Percentiles rank a stretch among this genome's conserved stretches.
Conservation (phyloP, 2,888 invertebrate species). For the Ennomos fuscantarius region DNA sequence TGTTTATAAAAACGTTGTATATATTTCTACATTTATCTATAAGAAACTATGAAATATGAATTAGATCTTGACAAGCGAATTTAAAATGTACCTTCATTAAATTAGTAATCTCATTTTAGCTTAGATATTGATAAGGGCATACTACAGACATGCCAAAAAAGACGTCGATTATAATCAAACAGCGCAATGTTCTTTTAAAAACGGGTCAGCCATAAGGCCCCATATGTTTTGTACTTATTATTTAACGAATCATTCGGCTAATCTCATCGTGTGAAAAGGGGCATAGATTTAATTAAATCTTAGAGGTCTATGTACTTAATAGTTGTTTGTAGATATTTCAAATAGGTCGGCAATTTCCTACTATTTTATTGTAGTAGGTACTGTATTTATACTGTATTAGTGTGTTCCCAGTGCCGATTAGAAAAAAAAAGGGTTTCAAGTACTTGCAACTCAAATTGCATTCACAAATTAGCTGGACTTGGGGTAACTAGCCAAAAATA, state of each 20-base stretch:
- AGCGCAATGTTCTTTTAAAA: constrained; percentile 9
- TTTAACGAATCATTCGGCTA: constrained; percentile 37
- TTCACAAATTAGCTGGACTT: too few relatives aligned
- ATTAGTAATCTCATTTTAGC: constrained; percentile 34
- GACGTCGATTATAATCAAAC: too few relatives aligned
- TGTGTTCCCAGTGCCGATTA: too few relatives aligned
- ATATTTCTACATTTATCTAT: neutral
- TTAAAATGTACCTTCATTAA: constrained; percentile 31
- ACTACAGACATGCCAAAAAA: neutral
- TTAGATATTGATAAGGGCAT: constrained; percentile 11
- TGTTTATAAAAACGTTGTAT: too few relatives aligned
- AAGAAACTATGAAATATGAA: constrained; percentile 17
- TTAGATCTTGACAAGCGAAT: neutral
- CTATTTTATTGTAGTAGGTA: too few relatives aligned
- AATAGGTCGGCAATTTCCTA: neutral
- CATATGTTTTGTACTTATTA: constrained; percentile 34
- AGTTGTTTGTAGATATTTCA: neutral
- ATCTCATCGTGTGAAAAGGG: constrained; percentile 49
- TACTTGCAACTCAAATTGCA: too few relatives aligned
- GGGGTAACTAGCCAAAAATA: too few relatives aligned
- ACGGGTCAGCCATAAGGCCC: constrained; percentile 27
- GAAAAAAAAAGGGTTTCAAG: too few relatives aligned
- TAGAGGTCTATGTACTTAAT: constrained; percentile 2
- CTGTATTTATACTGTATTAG: too few relatives aligned
- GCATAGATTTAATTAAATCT: constrained; percentile 52